Conservation (phyloP, 2,113 vertebrate species). For the Diadophis punctatus region DNA sequence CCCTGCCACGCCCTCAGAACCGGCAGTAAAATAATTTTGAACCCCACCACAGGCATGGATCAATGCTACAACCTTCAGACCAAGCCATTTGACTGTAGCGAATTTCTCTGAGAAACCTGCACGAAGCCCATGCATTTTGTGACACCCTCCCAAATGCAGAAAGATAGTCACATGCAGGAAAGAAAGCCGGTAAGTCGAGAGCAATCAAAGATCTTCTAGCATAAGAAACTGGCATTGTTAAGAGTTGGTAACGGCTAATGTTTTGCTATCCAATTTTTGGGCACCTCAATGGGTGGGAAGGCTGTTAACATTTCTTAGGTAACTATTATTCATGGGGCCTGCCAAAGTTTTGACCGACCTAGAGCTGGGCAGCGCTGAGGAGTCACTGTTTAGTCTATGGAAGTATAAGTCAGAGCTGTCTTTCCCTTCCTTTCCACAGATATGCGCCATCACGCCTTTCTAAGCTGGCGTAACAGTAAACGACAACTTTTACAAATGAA, state of each 20-base stretch:
- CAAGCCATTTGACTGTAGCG: background rate
- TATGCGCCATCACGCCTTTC: conserved; percentile 7
- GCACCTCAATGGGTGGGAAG: conserved; percentile 13
- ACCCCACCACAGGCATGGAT: background rate
- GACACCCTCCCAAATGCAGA: background rate
- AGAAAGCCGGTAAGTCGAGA: background rate
- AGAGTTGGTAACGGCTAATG: background rate
- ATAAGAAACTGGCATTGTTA: background rate
- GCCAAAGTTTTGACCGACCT: background rate
- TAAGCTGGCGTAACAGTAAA: conserved; percentile 50
- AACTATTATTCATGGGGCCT: conserved; percentile 38
- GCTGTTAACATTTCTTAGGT: conserved; percentile 26
- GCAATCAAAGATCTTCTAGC: background rate
- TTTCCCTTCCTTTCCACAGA: conserved; percentile 26
- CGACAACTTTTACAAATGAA: conserved; percentile 9
- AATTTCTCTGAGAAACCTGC: background rate
- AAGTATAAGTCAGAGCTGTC: conserved; percentile 32
- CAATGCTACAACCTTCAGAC: background rate
- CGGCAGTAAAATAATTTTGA: no score
- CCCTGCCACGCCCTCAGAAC: no score
- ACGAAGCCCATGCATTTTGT: background rate
- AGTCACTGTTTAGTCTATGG: conserved; percentile 55
- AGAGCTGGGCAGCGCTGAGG: conserved; percentile 6
- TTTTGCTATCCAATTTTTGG: conserved; percentile 39
- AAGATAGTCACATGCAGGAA: background rate